A percentile compares a stretch with the other conserved stretches of the same genome.
phyloP scores from a whole-genome alignment of 64 coral and sea anemone species.

The Pachyseris speciosa region DNA sequence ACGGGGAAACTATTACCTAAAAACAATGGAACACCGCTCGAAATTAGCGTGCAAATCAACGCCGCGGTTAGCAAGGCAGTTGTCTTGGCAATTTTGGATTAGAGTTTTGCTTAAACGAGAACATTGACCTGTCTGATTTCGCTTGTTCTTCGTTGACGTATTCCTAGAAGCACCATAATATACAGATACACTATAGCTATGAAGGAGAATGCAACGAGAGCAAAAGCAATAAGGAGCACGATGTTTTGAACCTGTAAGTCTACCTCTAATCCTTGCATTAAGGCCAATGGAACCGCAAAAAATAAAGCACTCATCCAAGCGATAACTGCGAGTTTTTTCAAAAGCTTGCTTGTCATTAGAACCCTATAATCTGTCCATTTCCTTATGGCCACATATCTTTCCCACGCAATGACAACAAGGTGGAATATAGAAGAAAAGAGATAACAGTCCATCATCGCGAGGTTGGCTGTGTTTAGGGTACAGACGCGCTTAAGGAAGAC shows the following conservation, averaged over 20 bases:
- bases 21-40: not conserved
- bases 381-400: not conserved
- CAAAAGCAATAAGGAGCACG: too few species aligned
- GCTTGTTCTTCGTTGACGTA: not conserved
- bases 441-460: not conserved
- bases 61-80: not conserved
- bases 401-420: not conserved
- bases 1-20: not conserved
- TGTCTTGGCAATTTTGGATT: not conserved
- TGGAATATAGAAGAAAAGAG: not conserved
- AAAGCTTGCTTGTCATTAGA: not conserved
- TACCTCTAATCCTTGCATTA: not conserved
- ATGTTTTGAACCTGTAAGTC: not conserved
- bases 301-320: not conserved
- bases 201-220: not conserved
- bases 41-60: not conserved
- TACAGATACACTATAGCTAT: not conserved
- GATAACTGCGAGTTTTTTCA: not conserved
- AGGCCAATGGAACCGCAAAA: not conserved
- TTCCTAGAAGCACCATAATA: not conserved
- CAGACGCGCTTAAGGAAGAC: not conserved
- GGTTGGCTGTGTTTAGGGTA: not conserved
- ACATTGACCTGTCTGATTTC: not conserved
- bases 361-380: not conserved
- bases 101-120: not conserved